Evolutionary conservation across 2,797 vertebrate genomes (phyloP).

Genomic region (Anomalospiza imberbis): DNA sequence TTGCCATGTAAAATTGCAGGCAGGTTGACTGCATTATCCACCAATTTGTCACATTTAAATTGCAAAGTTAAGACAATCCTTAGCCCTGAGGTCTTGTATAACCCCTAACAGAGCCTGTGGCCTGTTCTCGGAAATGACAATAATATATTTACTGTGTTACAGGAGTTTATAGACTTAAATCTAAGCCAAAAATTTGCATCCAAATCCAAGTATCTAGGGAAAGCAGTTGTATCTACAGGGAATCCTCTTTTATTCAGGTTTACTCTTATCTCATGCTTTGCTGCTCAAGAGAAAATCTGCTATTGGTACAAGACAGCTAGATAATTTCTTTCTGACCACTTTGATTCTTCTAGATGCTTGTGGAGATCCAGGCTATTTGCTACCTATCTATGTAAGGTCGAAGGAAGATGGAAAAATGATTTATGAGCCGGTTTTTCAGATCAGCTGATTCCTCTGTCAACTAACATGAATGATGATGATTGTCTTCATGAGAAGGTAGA

Average conservation of each 20-base stretch:
- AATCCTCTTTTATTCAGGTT: background rate
- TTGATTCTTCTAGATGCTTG: background rate
- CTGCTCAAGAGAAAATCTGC: background rate
- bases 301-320: background rate
- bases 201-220: background rate
- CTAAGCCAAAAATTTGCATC: background rate
- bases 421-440: background rate
- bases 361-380: background rate
- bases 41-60: background rate
- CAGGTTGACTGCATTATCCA: background rate
- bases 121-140: background rate
- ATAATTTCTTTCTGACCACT: background rate
- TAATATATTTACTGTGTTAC: background rate
- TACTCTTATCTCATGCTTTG: background rate
- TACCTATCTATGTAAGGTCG: background rate
- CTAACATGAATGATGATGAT: background rate
- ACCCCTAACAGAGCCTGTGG: background rate
- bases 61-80: background rate
- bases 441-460: background rate
- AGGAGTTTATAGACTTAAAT: background rate
- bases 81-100: background rate
- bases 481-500: background rate
- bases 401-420: background rate
- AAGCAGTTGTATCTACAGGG: background rate
- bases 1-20: background rate